These are phyloP conservation scores for Callospermophilus lateralis DNA, from an alignment of 2,113 vertebrate species.

Conservation along the genomic window DNA sequence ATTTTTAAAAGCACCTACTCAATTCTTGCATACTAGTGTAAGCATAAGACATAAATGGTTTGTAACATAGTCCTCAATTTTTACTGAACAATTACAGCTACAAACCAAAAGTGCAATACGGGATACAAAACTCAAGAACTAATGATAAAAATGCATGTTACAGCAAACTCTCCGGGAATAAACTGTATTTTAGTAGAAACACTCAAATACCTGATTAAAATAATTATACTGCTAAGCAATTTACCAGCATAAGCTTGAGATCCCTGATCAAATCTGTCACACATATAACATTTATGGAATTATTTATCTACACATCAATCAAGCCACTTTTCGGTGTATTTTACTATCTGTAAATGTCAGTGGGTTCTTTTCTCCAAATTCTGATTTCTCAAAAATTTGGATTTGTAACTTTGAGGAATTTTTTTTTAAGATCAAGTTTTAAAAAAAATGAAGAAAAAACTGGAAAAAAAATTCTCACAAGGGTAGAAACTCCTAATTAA, in stretches of 20 bases:
- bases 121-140: constrained; percentile 85
- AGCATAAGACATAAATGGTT: constrained; percentile 86
- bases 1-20: constrained; percentile 87
- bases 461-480: constrained; percentile 79
- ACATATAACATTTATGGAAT: constrained; percentile 67
- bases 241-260: constrained; percentile 78
- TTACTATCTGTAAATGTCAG: constrained; percentile 65
- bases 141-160: constrained; percentile 74
- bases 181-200: constrained; percentile 79
- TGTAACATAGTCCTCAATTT: constrained; percentile 85
- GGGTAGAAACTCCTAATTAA: constrained; percentile 81
- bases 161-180: constrained; percentile 83
- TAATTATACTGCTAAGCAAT: constrained; percentile 73
- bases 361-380: constrained; percentile 67
- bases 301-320: constrained; percentile 31
- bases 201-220: constrained; percentile 78
- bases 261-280: constrained; percentile 74
- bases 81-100: constrained; percentile 83
- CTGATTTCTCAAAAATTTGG: constrained; percentile 73
- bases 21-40: constrained; percentile 86
- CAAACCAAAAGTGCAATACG: constrained; percentile 88
- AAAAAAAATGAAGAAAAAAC: constrained; percentile 80
- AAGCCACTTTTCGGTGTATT: constrained; percentile 51
- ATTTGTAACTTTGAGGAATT: constrained; percentile 79
- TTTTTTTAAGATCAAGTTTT: constrained; percentile 79